phyloP scores from a whole-genome alignment of 92 coral and sea anemone genomes.

The Heteractis magnifica region DNA sequence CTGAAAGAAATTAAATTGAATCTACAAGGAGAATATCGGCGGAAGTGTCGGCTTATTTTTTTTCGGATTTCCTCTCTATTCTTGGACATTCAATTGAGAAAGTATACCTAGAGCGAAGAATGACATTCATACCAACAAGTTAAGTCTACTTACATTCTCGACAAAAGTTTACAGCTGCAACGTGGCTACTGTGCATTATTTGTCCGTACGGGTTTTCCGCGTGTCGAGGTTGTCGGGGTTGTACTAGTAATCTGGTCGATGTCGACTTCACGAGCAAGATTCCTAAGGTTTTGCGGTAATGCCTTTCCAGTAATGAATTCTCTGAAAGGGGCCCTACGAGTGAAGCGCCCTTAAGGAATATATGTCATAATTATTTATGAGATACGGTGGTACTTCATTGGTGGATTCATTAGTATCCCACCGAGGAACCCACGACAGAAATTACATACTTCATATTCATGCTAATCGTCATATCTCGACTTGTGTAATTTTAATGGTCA shows the following conservation, averaged over 20 bases:
- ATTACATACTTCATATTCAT: background rate
- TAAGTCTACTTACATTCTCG: constrained; percentile 11
- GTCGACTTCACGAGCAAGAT: background rate
- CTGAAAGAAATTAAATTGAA: too few relatives aligned
- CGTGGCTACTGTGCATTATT: constrained; percentile 12
- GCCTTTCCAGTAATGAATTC: background rate
- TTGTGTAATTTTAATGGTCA: background rate
- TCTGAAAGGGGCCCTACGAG: background rate
- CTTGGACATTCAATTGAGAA: background rate
- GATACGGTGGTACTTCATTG: constrained; percentile 7
- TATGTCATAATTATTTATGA: constrained; percentile 13
- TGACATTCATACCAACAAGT: background rate
- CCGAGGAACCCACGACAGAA: background rate
- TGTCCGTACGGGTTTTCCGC: background rate
- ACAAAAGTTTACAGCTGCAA: constrained; percentile 15
- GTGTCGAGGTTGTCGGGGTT: background rate
- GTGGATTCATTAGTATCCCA: constrained; percentile 22
- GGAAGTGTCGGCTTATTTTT: background rate
- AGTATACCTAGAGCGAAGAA: background rate
- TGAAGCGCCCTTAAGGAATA: background rate
- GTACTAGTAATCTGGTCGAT: background rate
- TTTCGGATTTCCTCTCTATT: background rate
- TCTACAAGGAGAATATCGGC: background rate
- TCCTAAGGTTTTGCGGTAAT: background rate
- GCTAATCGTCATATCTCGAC: background rate